These are phyloP conservation scores for Melinopterus prodromus DNA, from an alignment of 2,888 invertebrate species.

Conservation along the genomic window DNA sequence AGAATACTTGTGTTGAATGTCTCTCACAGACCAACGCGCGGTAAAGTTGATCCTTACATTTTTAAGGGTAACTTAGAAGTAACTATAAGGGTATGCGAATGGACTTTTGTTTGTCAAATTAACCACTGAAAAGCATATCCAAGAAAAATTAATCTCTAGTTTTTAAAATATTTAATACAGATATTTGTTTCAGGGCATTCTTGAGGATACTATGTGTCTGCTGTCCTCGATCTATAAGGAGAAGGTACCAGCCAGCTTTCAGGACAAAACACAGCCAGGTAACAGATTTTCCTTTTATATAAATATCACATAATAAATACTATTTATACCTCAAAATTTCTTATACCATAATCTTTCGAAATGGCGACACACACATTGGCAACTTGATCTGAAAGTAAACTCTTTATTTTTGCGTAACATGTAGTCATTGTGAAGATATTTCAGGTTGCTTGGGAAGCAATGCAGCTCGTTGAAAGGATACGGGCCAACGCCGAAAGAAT, in stretches of 20 bases:
- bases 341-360: background rate
- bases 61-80: too few species aligned
- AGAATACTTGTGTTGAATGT: too few species aligned
- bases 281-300: constrained; percentile 44
- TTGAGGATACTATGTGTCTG: constrained; percentile 89
- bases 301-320: too few species aligned
- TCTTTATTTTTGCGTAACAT: background rate
- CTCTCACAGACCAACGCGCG: too few species aligned
- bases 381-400: background rate
- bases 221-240: constrained; percentile 82
- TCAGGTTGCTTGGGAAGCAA: constrained; percentile 22
- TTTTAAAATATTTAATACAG: background rate
- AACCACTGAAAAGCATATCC: too few species aligned
- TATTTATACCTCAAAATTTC: too few species aligned
- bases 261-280: constrained; percentile 89
- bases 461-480: constrained; percentile 24
- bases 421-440: constrained; percentile 4
- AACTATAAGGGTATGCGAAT: too few species aligned
- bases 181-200: constrained; percentile 82
- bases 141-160: too few species aligned
- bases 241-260: constrained; percentile 85
- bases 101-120: too few species aligned
- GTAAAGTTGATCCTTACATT: too few species aligned
- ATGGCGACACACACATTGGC: background rate
- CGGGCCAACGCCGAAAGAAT: constrained; percentile 18